Evolutionary conservation across 2,797 vertebrate genomes (phyloP).

Genomic region (Sebastes minor): DNA sequence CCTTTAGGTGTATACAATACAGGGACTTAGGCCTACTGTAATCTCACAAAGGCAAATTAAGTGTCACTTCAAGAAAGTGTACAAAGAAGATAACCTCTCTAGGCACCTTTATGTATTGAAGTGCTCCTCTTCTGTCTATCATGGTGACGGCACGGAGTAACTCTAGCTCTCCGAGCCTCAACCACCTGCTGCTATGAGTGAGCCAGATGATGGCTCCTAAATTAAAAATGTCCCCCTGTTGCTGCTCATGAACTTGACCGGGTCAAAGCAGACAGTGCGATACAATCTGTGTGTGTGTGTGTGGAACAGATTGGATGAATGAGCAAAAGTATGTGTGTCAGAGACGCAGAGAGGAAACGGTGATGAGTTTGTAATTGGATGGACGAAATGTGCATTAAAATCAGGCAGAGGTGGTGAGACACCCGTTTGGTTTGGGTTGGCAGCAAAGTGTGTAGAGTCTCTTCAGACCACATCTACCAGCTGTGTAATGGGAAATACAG

Average conservation of each 20-base stretch:
- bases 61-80: slow-evolving; percentile 1
- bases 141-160: not conserved
- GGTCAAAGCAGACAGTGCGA: slow-evolving; percentile 10
- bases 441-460: not conserved
- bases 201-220: slow-evolving; percentile 25
- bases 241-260: slow-evolving; percentile 7
- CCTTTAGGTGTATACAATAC: no score
- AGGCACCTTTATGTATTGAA: not conserved
- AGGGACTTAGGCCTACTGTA: not conserved
- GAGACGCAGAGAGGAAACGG: not conserved
- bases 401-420: not conserved
- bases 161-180: slow-evolving; percentile 2
- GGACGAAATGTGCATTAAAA: not conserved
- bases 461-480: not conserved
- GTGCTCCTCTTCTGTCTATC: slow-evolving; percentile 1
- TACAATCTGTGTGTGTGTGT: slow-evolving; percentile 6
- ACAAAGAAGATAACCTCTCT: not conserved
- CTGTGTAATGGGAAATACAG: not conserved
- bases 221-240: slow-evolving; percentile 42
- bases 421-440: not conserved
- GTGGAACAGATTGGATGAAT: not conserved
- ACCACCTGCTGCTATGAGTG: slow-evolving; percentile 21
- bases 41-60: not conserved
- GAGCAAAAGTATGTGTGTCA: not conserved
- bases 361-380: not conserved